Evolutionary conservation across 1,140 invertebrate genomes (phyloP).

Genomic region (Monochamus saltuarius): DNA sequence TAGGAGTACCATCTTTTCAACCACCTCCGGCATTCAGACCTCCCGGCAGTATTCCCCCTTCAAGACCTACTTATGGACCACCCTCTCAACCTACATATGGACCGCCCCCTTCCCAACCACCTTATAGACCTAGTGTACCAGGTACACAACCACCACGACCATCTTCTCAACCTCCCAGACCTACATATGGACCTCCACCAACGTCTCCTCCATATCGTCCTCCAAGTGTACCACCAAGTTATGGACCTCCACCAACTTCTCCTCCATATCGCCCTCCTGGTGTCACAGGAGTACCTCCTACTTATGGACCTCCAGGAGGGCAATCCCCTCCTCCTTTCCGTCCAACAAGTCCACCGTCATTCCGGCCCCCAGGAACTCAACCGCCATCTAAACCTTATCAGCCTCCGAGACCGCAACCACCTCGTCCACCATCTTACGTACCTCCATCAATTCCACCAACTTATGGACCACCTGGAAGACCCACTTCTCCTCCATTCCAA

Average conservation of each 20-base stretch:
- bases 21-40: constrained; percentile 25
- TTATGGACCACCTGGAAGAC: too few relatives aligned
- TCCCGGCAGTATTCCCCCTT: constrained; percentile 13
- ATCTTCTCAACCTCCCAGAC: constrained; percentile 17
- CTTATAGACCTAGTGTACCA: constrained; percentile 26
- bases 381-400: not conserved
- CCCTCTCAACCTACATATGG: constrained; percentile 29
- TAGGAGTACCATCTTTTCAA: not conserved
- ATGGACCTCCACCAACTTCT: constrained; percentile 22
- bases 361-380: constrained; percentile 15
- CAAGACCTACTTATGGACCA: constrained; percentile 39
- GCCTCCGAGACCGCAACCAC: not conserved
- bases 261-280: constrained; percentile 23
- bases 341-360: constrained; percentile 13
- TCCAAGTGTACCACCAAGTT: constrained; percentile 43
- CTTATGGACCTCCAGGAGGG: constrained; percentile 24
- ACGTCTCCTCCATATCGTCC: constrained; percentile 30
- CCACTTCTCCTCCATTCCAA: constrained; percentile 16
- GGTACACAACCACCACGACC: constrained; percentile 21
- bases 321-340: constrained; percentile 19
- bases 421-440: not conserved
- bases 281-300: constrained; percentile 22
- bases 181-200: constrained; percentile 19
- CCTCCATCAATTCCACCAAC: constrained; percentile 16
- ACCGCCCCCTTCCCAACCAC: constrained; percentile 26